A percentile compares a stretch with the other conserved stretches of the same genome.
Conservation (phyloP, 2,888 invertebrate genomes). For the Melinaea menophilus region DNA sequence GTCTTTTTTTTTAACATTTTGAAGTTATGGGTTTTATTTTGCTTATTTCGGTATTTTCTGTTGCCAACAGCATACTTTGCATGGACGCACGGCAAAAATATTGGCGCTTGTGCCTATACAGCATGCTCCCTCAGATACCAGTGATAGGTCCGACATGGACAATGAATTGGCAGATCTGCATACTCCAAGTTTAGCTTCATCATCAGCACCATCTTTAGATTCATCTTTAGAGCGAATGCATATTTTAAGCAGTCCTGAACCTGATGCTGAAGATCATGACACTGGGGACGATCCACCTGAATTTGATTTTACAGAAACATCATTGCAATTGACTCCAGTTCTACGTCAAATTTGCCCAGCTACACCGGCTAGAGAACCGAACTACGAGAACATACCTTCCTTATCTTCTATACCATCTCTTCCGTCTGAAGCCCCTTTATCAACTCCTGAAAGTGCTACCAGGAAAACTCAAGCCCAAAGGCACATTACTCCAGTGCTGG, state of each 20-base stretch:
- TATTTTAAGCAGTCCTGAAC: constrained; percentile 27
- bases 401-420: constrained; percentile 28
- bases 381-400: constrained; percentile 28
- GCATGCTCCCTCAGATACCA: constrained; percentile 29
- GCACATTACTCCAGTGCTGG: constrained; percentile 23
- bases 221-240: constrained; percentile 30
- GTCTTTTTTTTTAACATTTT: constrained; percentile 22
- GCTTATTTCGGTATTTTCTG: constrained; percentile 24
- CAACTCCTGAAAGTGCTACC: constrained; percentile 24
- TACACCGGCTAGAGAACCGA: constrained; percentile 29
- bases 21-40: constrained; percentile 23
- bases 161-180: constrained; percentile 22
- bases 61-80: constrained; percentile 28
- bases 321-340: constrained; percentile 30
- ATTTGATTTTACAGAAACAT: constrained; percentile 24
- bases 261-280: constrained; percentile 27
- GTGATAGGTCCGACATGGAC: constrained; percentile 23
- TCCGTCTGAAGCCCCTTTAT: constrained; percentile 24
- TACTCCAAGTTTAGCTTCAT: constrained; percentile 27
- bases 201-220: constrained; percentile 25
- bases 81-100: constrained; percentile 27
- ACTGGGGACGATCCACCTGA: constrained; percentile 26
- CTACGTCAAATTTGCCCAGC: constrained; percentile 28
- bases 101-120: constrained; percentile 29
- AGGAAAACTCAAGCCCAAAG: constrained; percentile 30